Conservation (phyloP, 2,113 vertebrate species). For the Sander vitreus region DNA sequence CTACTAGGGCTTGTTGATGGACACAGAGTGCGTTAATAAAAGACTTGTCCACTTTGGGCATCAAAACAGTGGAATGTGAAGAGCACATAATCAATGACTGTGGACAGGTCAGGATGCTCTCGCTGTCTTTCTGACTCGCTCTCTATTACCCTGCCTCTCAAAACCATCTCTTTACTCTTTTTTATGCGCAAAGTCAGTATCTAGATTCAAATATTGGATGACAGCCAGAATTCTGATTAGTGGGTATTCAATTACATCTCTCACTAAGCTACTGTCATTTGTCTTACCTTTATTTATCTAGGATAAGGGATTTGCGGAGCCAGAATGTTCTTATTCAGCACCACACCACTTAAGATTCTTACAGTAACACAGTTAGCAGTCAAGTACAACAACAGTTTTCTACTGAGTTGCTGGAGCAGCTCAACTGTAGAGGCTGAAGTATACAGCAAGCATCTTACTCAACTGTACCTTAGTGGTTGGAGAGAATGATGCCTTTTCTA, state of each 20-base stretch:
- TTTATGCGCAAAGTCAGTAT: slow-evolving; percentile 39
- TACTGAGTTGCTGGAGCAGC: neutral
- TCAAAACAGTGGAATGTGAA: slow-evolving; percentile 82
- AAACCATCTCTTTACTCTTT: slow-evolving; percentile 17
- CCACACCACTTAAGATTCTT: slow-evolving; percentile 37
- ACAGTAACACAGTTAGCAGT: slow-evolving; percentile 40
- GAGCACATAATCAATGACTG: slow-evolving; percentile 79
- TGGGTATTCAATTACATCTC: slow-evolving; percentile 30
- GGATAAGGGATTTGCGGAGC: slow-evolving; percentile 43
- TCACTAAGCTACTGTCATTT: slow-evolving; percentile 23
- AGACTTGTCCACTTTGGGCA: slow-evolving; percentile 82
- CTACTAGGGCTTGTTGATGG: slow-evolving; percentile 78
- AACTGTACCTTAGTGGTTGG: neutral
- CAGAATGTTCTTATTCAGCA: slow-evolving; percentile 50
- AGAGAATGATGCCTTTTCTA: neutral
- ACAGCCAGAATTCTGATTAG: slow-evolving; percentile 31
- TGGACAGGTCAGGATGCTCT: slow-evolving; percentile 73
- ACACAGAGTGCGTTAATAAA: slow-evolving; percentile 86
- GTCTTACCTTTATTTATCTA: slow-evolving; percentile 38
- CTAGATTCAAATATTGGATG: slow-evolving; percentile 2
- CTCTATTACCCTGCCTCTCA: slow-evolving; percentile 17
- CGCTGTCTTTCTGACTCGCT: slow-evolving; percentile 25
- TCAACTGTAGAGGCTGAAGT: neutral
- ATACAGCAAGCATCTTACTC: neutral
- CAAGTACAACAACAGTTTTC: slow-evolving; percentile 42